phyloP scores from a whole-genome alignment of 2,888 invertebrate species.

The Sycophila texana region DNA sequence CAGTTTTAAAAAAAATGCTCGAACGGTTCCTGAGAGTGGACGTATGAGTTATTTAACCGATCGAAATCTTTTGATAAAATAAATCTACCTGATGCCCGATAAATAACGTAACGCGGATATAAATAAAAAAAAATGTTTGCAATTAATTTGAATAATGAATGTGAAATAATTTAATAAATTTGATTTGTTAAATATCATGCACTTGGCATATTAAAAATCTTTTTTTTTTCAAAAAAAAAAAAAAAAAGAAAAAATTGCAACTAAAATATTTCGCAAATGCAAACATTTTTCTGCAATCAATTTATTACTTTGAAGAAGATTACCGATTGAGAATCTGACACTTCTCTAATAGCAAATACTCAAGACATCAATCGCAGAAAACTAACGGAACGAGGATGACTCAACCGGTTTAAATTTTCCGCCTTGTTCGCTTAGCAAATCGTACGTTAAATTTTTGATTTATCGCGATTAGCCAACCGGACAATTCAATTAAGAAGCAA shows the following conservation, averaged over 20 bases:
- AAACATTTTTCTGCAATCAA: neutral
- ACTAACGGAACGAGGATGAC: conserved; percentile 8
- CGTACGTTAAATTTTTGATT: neutral
- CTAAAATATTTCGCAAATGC: neutral
- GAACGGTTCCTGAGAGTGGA: no score
- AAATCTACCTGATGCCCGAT: no score
- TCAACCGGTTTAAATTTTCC: neutral
- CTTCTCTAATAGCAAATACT: conserved; percentile 20
- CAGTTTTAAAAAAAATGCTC: no score
- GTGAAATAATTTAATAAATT: neutral
- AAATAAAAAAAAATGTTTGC: no score
- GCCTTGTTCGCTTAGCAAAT: neutral
- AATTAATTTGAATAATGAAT: no score
- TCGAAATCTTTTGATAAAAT: no score
- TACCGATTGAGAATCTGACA: conserved; percentile 1
- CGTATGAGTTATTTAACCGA: no score
- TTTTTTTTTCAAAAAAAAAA: no score
- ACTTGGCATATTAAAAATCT: no score
- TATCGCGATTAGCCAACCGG: neutral
- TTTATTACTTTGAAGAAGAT: neutral
- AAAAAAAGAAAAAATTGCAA: neutral
- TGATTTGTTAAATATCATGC: neutral
- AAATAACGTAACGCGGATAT: no score
- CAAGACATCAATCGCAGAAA: neutral
- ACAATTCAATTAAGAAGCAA: no score